Percentiles rank a stretch among this genome's conserved stretches.
phyloP scores from a whole-genome alignment of 2,797 vertebrate species.

The Pseudochaenichthys georgianus region DNA sequence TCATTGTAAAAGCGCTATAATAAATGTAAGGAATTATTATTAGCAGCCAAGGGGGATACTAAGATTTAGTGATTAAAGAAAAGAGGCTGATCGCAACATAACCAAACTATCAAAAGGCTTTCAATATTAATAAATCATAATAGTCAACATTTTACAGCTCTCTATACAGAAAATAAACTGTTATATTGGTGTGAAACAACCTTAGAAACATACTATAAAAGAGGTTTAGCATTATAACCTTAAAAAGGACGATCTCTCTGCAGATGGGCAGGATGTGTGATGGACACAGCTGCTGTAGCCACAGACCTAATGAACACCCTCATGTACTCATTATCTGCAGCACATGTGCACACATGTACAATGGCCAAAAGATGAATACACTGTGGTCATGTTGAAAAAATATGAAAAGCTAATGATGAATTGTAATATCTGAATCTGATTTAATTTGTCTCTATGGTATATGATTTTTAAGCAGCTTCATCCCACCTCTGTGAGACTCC shows the following conservation, averaged over 20 bases:
- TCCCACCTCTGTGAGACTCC: background rate
- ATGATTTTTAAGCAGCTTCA: background rate
- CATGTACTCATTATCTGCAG: background rate
- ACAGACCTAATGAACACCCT: slow-evolving; percentile 6
- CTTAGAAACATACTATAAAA: background rate
- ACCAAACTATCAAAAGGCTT: slow-evolving; percentile 38
- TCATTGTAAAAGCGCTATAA: no score
- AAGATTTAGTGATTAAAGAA: slow-evolving; percentile 45
- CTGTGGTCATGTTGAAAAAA: slow-evolving; percentile 1
- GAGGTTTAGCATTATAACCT: background rate
- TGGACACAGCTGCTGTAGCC: background rate
- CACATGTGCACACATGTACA: background rate
- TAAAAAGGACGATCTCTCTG: slow-evolving; percentile 20
- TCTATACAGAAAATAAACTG: background rate
- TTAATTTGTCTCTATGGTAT: background rate
- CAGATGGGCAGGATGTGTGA: slow-evolving; percentile 28
- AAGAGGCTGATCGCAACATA: slow-evolving; percentile 33
- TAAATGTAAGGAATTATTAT: no score
- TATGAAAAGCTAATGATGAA: background rate
- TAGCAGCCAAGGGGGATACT: slow-evolving; percentile 35
- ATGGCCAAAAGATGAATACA: background rate
- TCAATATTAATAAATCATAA: no score
- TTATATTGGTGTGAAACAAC: background rate
- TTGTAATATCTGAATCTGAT: background rate
- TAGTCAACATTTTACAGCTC: slow-evolving; percentile 6